Base-by-base conservation (phyloP, 2,797 vertebrate genomes). In the Thripadectes ignobilis region DNA sequence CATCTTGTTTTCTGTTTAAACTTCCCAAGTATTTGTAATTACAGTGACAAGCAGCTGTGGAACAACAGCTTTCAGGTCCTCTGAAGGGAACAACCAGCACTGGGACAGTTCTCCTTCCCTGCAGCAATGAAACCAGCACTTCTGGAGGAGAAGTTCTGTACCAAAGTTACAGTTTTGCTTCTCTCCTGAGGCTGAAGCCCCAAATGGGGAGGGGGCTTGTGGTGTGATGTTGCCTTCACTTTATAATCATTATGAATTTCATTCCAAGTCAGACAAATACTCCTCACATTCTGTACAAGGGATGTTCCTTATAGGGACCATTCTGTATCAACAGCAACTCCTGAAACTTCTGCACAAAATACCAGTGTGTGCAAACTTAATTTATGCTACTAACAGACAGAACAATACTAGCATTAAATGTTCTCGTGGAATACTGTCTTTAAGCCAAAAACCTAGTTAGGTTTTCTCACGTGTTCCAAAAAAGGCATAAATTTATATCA, bases 91-190 rank as follows among this genome's bases (percentile, higher is more conserved):
- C 8, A 76, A 84, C 36, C 73, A 93, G 51, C 2, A 2, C 49
- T 23, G 73, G 86, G 74, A 73, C 27, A 91, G 79, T 96, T 95
- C 89, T 92, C 69, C 83, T 94, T 97, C 61, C 61, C 74, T 30
- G 17, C 9, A 82, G 61, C 81, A 75, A 87, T 0, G 49, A 94
- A 95, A 96, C 74, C 41, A 93, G 59, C 49, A 65, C 75, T 83
- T 91, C 75, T 78, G 81, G 74, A 76, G 58, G 32, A 85, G 76
- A 22, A 88, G 48, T 92, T 92, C 66, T 73, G 48, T 48, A 77
- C 67, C 71, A 23, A 59, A 92, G 67, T 93, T 76, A 91, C 58
- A 84, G 91, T 96, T 96, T 87, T 93, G 82, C 76, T 96, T 95
- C 72, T 81, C 39, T 84, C 22, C 91, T 71, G 79, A 88, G 88